Base-by-base conservation (phyloP, 53 echinoderm and acorn worm genomes). In the Apostichopus leukothele region DNA sequence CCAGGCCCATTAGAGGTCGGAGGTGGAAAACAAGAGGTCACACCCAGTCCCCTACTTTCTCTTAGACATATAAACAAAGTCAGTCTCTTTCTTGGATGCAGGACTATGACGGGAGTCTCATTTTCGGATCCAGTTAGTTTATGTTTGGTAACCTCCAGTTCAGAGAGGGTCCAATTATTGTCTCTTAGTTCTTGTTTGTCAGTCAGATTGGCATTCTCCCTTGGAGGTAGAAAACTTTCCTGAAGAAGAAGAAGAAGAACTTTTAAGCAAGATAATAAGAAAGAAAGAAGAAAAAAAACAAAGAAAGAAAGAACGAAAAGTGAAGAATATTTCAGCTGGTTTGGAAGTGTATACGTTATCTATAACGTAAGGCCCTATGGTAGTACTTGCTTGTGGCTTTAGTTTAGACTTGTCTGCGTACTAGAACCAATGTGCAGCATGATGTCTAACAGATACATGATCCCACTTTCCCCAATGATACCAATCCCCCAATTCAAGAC, bases 51-150 rank as follows among this genome's bases (percentile, higher is more conserved):
- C 81, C 81, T 59, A 81, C 81, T 81, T 81, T 81, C 39, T 39
- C 81, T 81, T 81, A 81, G 52, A 81, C 81, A 81, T 59, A 81
- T 81, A 81, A 81, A 81, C 81, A 81, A 81, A 81, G 54, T 23
- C 55, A 51, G 54, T 59, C 81, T 55, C 54, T 18, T 54, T 14
- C 59, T n/a, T 71, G 71, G 51, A 21, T 81, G 18, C 55, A 18
- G 51, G 81, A 54, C 22, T 59, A 55, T 19, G 55, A 81, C 19
- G 59, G 81, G 55, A 55, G 39, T 39, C 81, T 81, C 54, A 81
- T 81, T 81, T 71, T 81, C 81, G 18, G 81, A 54, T 81, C 57
- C 53, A 20, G 55, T 81, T 81, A 59, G 81, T 81, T 81, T 81
- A 81, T 81, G 81, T 54, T 81, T 81, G 6, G 81, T 81, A 81